Evolutionary conservation across 2,797 vertebrate species (phyloP), one percentile per base, ranked within the genome.

Genomic region (Spinus pinus): DNA sequence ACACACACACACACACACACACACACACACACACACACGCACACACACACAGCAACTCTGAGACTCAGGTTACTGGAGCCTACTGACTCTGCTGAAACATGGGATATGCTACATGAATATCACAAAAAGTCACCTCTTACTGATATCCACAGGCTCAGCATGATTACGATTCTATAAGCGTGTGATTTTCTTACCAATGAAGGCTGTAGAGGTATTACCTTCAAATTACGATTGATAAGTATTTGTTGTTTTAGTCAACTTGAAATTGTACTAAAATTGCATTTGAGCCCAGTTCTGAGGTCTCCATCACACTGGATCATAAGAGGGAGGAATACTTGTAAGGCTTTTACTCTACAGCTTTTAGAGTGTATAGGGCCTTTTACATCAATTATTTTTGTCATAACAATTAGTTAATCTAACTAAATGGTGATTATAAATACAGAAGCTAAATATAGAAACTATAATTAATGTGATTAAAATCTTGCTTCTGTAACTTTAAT

Each of bases 391-490:
- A 65, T 57, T 74, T 81, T 71, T 74, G 10, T 54, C 85, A 72
- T 57, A 58, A 88, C 62, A 94, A 61, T 50, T 78, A 93, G 24
- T 71, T 91, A 82, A 81, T 90, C n/a, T 66, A 71, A 80, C 24
- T 82, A 74, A 92, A 33, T 22, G 10, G 10, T 80, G 31, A 47
- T 93, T 93, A 82, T 69, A 94, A 88, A 82, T 42, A 58, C 3
- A 41, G 13, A 41, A 84, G 31, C 4, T 88, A 90, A 93, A 74
- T 78, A 93, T 44, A 82, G 47, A 90, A 77, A 33, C 18, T 65
- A 25, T 56, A 88, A 92, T 91, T 84, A 74, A 74, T 53, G 35
- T 82, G 54, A 93, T 94, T 85, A 88, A 86, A 91, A 80, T 72
- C 47, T 70, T 49, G 31, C 25, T 91, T 71, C 79, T 86, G n/a